Evolutionary conservation across 2,113 vertebrate genomes (phyloP), one percentile per base, ranked within the genome.

Genomic region (Helogale parvula): DNA sequence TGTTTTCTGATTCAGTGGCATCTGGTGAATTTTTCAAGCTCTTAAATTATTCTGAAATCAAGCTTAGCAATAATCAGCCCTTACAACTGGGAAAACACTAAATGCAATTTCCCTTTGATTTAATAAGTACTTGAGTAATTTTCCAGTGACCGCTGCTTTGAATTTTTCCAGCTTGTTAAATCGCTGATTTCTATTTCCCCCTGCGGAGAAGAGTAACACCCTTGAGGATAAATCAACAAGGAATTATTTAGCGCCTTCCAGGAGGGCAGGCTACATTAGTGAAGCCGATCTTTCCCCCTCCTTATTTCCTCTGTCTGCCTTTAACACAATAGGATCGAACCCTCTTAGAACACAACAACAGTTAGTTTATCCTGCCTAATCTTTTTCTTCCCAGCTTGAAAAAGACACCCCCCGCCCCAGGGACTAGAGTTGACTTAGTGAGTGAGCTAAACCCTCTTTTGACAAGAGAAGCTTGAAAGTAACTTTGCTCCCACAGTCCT

Each of bases 211-310:
- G 88, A 94, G 60, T n/a, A 80, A 90, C n/a, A 86, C 90, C 74
- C 96, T 86, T 71, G 84, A 97, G 81, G 87, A 63, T 96, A 96
- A 97, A 96, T 94, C 96, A 97, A 95, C 95, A 97, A 87, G 88
- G 60, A 90, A 90, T 97, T 84, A 88, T 77, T 69, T 91, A 86
- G 83, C 95, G 87, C 38, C 79, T 88, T 33, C 54, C 81, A 57
- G 47, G 92, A 91, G 21, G 21, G 79, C 86, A 35, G 41, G 60
- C 66, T 72, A 4, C 17, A 1, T 90, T 96, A 94, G 72, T 82
- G 87, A 94, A 92, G 80, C 66, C 72, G 50, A 63, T 54, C 79
- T 85, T 69, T 15, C 80, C 65, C 35, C 52, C 63, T 92, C 45
- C 47, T 41, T 4, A 1, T 68, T 83, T 68, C 74, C 84, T 85